Percentiles rank a stretch among this genome's conserved stretches.
Evolutionary conservation across 2,888 invertebrate species (phyloP).

Genomic region (Nomada lathburiana): DNA sequence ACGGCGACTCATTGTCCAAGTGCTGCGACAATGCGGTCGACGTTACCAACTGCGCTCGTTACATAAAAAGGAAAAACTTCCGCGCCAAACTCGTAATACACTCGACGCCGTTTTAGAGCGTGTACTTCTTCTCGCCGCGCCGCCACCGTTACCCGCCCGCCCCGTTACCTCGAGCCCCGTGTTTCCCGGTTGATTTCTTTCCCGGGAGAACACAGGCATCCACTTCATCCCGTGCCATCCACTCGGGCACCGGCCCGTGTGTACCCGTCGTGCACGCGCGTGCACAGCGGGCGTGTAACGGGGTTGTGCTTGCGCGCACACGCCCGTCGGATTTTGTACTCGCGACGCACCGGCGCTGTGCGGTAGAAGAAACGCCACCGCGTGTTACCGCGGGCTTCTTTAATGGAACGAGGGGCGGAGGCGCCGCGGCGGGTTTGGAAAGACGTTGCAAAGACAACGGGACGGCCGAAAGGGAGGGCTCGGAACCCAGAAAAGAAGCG

Average conservation of each 20-base stretch:
- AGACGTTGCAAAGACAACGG: slow-evolving; percentile 43
- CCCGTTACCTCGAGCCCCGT: neutral
- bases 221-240: slow-evolving; percentile 31
- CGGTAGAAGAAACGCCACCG: slow-evolving; percentile 35
- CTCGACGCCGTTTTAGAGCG: slow-evolving; percentile 63
- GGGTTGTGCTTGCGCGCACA: neutral
- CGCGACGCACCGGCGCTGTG: neutral
- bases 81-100: slow-evolving; percentile 63
- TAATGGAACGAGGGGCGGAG: slow-evolving; percentile 24
- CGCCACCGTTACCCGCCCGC: neutral
- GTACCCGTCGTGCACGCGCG: neutral
- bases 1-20: slow-evolving; percentile 66
- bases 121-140: slow-evolving; percentile 1
- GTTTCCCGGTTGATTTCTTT: slow-evolving; percentile 37
- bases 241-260: slow-evolving; percentile 31
- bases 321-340: neutral
- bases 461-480: slow-evolving; percentile 17
- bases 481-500: slow-evolving; percentile 64
- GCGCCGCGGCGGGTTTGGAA: slow-evolving; percentile 28
- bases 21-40: slow-evolving; percentile 63
- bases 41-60: slow-evolving; percentile 65
- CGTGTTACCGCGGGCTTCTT: slow-evolving; percentile 50
- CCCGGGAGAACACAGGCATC: slow-evolving; percentile 1
- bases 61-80: slow-evolving; percentile 60
- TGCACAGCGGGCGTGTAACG: neutral